Evolutionary conservation across 2,113 vertebrate genomes (phyloP).

Genomic region (Rhabdornis inornatus): DNA sequence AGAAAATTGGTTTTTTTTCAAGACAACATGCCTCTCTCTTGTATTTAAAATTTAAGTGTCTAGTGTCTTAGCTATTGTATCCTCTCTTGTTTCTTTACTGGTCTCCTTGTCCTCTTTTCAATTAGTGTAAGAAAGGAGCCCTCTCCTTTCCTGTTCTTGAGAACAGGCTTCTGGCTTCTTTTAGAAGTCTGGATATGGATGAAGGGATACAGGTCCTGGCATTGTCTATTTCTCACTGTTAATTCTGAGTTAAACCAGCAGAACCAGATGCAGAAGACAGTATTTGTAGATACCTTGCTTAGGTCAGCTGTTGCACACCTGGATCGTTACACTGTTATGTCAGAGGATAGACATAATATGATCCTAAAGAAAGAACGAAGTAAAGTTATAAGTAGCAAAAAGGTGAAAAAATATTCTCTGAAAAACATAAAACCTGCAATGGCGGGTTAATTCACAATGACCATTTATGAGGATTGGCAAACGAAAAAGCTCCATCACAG

Average conservation of each 20-base stretch:
- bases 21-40: background rate
- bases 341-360: background rate
- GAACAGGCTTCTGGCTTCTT: background rate
- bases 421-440: background rate
- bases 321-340: background rate
- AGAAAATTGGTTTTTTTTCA: background rate
- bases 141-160: background rate
- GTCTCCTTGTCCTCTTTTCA: background rate
- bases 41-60: background rate
- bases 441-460: background rate
- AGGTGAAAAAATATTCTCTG: background rate
- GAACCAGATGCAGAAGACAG: background rate
- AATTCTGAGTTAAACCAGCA: background rate
- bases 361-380: background rate
- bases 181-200: background rate
- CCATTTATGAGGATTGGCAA: background rate
- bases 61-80: background rate
- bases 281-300: background rate
- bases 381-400: background rate
- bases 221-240: background rate
- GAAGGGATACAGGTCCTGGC: background rate
- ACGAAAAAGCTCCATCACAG: background rate
- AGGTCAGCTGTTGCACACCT: background rate
- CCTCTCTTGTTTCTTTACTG: background rate
- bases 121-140: background rate